Percentiles rank a stretch among this genome's conserved stretches.
These are phyloP conservation scores for Phrynocephalus vlangalii DNA, from an alignment of 2,797 vertebrate genomes.

Conservation along the genomic window DNA sequence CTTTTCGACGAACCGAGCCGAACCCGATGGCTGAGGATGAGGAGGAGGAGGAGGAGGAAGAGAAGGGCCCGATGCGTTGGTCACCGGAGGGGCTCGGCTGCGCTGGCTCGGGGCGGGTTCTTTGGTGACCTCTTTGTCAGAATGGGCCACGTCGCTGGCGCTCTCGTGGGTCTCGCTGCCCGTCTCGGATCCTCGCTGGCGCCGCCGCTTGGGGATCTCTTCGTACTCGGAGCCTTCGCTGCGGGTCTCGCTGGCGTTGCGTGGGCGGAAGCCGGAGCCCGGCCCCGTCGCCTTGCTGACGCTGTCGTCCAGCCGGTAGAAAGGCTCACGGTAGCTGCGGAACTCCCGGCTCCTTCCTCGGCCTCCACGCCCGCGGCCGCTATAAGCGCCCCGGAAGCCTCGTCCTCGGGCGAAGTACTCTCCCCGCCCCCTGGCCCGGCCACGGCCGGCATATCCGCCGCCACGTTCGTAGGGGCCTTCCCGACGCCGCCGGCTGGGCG, in stretches of 20 bases:
- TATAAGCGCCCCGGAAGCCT: conserved; percentile 88
- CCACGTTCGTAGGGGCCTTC: conserved; percentile 84
- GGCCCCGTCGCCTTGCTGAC: conserved; percentile 73
- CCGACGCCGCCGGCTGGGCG: conserved; percentile 67
- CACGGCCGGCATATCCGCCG: conserved; percentile 65
- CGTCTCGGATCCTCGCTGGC: conserved; percentile 91
- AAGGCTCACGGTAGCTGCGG: conserved; percentile 79
- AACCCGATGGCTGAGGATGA: conserved; percentile 48
- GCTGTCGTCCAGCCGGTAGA: conserved; percentile 75
- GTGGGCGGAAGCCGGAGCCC: conserved; percentile 73
- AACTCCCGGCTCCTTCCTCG: conserved; percentile 80
- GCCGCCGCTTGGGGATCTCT: conserved; percentile 90
- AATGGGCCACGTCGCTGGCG: conserved; percentile 85
- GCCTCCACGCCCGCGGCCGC: conserved; percentile 78
- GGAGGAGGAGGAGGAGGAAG: background rate
- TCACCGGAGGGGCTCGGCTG: conserved; percentile 40
- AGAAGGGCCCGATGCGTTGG: conserved; percentile 3
- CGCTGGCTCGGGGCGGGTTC: conserved; percentile 54
- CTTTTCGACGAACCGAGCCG: conserved; percentile 57
- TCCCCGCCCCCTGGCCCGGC: conserved; percentile 85
- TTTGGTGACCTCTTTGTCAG: conserved; percentile 85
- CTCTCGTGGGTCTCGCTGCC: conserved; percentile 89
- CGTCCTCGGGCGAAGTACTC: conserved; percentile 91
- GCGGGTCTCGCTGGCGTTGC: conserved; percentile 91
- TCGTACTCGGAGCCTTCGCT: conserved; percentile 95